Evolutionary conservation across 2,113 vertebrate genomes (phyloP).

Genomic region (Antechinus flavipes): DNA sequence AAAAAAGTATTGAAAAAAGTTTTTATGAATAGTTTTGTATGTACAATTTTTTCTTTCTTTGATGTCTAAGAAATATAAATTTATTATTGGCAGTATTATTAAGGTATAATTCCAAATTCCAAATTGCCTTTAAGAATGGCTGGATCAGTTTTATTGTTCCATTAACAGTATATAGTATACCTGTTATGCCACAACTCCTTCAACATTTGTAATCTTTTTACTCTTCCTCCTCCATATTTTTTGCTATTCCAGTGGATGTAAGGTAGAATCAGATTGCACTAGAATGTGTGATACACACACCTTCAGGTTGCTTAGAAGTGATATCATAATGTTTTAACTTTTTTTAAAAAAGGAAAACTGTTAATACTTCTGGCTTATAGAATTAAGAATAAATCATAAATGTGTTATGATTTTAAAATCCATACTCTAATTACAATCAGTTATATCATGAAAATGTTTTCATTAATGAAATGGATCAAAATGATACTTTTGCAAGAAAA

Average conservation of each 20-base stretch:
- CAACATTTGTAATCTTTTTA: background rate
- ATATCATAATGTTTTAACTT: background rate
- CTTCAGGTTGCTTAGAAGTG: conserved; percentile 1
- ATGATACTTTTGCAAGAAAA: background rate
- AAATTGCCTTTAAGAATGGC: background rate
- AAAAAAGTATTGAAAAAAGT: background rate
- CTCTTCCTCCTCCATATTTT: background rate
- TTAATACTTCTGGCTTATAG: background rate
- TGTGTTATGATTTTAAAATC: background rate
- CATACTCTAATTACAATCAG: background rate
- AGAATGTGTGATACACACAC: conserved; percentile 9
- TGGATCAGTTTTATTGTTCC: background rate
- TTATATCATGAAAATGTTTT: background rate
- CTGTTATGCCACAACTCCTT: background rate
- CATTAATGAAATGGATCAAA: background rate
- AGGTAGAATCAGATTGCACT: background rate
- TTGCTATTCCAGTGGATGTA: background rate
- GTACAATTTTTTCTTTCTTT: background rate
- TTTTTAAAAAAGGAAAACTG: background rate
- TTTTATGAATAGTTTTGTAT: background rate
- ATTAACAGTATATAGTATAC: background rate
- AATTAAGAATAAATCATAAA: background rate
- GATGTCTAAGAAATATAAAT: background rate
- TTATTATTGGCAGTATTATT: background rate
- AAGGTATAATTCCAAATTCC: background rate